Evolutionary conservation across 2,888 invertebrate genomes (phyloP), one percentile per base, ranked within the genome.

Genomic region (Macaria liturata): DNA sequence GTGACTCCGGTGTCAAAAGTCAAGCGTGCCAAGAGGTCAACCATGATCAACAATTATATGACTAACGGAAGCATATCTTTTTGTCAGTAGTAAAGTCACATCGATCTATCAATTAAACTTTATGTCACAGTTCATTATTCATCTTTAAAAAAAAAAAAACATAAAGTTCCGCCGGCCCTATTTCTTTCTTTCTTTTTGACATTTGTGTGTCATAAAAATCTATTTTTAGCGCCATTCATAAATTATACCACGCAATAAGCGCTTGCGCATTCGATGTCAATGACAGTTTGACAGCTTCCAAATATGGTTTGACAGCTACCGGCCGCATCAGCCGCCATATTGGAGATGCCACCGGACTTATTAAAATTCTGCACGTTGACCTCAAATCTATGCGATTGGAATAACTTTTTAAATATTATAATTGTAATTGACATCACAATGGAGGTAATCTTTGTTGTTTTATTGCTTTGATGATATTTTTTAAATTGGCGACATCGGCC

Each of bases 211-310:
- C 47, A 52, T 55, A 40, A 55, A 60, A 6, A 42, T 61, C 54
- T 59, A 64, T 61, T 59, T 60, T 58, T 49, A 57, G 49, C 7
- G 34, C 34, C 44, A 54, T 50, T 62, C 49, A 61, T 62, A 63
- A 63, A 55, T 66, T 61, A 65, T n/a, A 46, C 57, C 50, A 54
- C 60, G 65, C 67, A 62, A 57, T 9, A 39, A 40, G 46, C 66
- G 60, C 54, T 52, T 52, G 54, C 60, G 51, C 55, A 49, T 31
- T 34, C 46, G 53, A 48, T 49, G 64, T 67, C 79, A 78, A 75
- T 77, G 87, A 81, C 88, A 87, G 83, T 76, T 80, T 84, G 88
- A 85, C 86, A 81, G 70, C 69, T 68, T 68, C 84, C 81, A 70
- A 80, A 83, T 76, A 84, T 60, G 86, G 86, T 49, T 59, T 78